Evolutionary conservation across 1,140 invertebrate genomes (phyloP).

Genomic region (Latrodectus geometricus): DNA sequence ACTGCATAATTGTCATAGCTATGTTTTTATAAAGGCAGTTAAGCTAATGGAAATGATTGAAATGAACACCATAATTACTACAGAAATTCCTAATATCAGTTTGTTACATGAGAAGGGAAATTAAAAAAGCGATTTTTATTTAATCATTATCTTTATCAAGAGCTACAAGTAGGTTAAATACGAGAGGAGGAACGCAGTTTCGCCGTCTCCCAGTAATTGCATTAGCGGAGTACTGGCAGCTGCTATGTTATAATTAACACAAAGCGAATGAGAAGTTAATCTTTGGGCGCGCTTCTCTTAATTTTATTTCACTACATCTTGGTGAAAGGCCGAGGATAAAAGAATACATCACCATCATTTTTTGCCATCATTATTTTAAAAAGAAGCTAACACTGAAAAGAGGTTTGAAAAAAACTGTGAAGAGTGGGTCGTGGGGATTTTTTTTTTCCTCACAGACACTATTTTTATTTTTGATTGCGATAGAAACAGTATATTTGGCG

Average conservation of each 20-base stretch:
- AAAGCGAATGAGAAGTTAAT: conserved; percentile 18
- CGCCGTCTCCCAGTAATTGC: neutral
- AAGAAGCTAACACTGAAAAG: too few species aligned
- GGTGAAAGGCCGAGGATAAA: neutral
- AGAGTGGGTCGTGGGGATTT: neutral
- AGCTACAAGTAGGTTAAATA: neutral
- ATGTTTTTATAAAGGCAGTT: too few species aligned
- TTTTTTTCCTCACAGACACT: too few species aligned
- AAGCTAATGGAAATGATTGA: neutral
- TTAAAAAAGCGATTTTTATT: neutral
- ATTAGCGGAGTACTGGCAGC: neutral
- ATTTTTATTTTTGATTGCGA: neutral
- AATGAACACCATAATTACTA: neutral
- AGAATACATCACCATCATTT: neutral
- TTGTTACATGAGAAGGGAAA: neutral
- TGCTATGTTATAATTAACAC: conserved; percentile 7
- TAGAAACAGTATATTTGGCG: too few species aligned
- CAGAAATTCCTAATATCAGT: neutral
- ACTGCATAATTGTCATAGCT: too few species aligned
- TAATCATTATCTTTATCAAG: neutral
- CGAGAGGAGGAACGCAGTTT: neutral
- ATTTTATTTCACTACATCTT: conserved; percentile 5
- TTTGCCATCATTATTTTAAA: too few species aligned
- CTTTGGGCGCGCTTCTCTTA: neutral
- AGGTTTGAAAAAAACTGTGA: too few species aligned